phyloP scores from a whole-genome alignment of 2,888 invertebrate species.

The Podabrus alpinus region DNA sequence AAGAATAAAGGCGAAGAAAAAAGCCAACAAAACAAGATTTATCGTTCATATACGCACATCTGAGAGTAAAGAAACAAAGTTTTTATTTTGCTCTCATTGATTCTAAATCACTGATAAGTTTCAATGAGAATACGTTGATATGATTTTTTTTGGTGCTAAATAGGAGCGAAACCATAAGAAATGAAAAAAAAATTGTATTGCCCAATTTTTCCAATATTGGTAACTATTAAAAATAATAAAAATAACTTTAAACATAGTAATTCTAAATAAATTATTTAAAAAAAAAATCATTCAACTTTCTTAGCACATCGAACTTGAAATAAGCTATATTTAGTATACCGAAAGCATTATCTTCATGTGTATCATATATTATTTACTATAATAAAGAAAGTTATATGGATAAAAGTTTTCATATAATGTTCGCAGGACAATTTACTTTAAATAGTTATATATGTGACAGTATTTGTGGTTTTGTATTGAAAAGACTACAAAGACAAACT shows the following conservation, averaged over 20 bases:
- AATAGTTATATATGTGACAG: background rate
- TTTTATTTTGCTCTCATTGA: background rate
- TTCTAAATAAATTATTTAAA: too few relatives aligned
- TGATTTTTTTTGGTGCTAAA: background rate
- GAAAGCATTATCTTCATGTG: background rate
- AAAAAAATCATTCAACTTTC: background rate
- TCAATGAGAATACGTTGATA: background rate
- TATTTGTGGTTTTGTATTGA: slow-evolving; percentile 20
- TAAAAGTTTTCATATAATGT: background rate
- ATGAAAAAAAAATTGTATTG: too few relatives aligned
- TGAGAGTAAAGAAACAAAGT: background rate
- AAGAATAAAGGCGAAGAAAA: background rate
- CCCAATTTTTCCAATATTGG: background rate
- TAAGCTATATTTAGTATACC: background rate
- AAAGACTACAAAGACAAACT: slow-evolving; percentile 19
- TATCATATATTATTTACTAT: background rate
- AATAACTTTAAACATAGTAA: too few relatives aligned
- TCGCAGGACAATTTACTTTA: background rate
- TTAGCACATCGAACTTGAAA: background rate
- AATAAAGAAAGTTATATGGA: background rate
- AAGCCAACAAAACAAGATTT: background rate
- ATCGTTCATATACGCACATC: background rate
- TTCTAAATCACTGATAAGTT: background rate
- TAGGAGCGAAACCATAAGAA: too few relatives aligned
- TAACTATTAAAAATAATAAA: too few relatives aligned